Evolutionary conservation across 2,888 invertebrate genomes (phyloP).

Genomic region (Chloroclystis v-ata): DNA sequence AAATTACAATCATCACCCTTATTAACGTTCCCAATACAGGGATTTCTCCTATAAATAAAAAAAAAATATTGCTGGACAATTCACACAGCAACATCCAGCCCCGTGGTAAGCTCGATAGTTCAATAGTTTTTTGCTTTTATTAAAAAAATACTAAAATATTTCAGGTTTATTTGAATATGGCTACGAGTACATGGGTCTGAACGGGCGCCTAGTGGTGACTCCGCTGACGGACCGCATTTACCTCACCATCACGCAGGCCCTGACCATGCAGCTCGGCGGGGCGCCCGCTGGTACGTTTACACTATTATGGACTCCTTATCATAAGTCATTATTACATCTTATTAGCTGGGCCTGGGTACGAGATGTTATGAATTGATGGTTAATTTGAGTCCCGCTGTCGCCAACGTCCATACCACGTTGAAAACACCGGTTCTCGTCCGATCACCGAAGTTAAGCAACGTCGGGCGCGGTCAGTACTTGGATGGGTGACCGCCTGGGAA

Average conservation of each 20-base stretch:
- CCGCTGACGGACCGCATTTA: conserved; percentile 95
- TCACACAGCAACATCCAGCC: too few relatives aligned
- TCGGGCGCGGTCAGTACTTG: conserved; percentile 66
- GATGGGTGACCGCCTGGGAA: conserved; percentile 59
- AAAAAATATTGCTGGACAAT: too few relatives aligned
- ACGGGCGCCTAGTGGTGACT: conserved; percentile 93
- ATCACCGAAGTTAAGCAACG: conserved; percentile 71
- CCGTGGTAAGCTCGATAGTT: too few relatives aligned
- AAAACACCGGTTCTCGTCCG: conserved; percentile 59
- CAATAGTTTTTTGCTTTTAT: too few relatives aligned
- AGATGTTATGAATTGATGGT: too few relatives aligned
- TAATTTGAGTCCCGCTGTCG: too few relatives aligned
- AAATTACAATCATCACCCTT: too few relatives aligned
- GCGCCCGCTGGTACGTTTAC: conserved; percentile 88
- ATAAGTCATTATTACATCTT: too few relatives aligned
- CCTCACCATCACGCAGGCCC: conserved; percentile 93
- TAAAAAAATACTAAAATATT: neutral
- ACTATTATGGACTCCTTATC: too few relatives aligned
- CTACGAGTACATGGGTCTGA: conserved; percentile 96
- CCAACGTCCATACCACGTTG: conserved; percentile 32
- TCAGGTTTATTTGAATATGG: conserved; percentile 91
- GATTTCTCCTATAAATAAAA: too few relatives aligned
- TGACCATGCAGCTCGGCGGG: conserved; percentile 94
- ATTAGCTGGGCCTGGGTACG: too few relatives aligned
- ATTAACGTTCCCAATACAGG: too few relatives aligned